Evolutionary conservation across 2,797 vertebrate species (phyloP).

Genomic region (Simalia tracyae): DNA sequence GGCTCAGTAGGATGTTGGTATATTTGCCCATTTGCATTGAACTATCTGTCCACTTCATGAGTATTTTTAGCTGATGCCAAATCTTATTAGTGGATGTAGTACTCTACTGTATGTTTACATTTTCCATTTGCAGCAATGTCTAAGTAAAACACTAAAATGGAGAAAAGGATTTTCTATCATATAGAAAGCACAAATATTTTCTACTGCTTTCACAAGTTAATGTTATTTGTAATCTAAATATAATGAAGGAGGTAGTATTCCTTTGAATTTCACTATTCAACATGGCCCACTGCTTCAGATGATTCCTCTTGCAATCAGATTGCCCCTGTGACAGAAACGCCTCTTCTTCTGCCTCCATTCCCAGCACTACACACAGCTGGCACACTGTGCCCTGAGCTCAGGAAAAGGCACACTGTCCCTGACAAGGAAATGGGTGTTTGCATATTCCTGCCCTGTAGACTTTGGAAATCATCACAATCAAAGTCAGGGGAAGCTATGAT

Average conservation of each 20-base stretch:
- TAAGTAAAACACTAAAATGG: neutral
- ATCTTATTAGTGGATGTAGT: neutral
- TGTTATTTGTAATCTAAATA: neutral
- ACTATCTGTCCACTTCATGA: neutral
- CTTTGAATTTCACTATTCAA: neutral
- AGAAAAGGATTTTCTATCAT: neutral
- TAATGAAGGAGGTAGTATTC: neutral
- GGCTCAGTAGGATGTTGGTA: neutral
- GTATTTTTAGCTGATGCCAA: neutral
- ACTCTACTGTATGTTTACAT: neutral
- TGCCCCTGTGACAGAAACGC: neutral
- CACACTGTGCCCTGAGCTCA: neutral
- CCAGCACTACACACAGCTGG: neutral
- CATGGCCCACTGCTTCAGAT: neutral
- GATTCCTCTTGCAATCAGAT: neutral
- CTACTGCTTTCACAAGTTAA: neutral
- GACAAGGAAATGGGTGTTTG: neutral
- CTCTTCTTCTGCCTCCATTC: neutral
- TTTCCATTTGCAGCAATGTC: neutral
- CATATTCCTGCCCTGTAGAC: neutral
- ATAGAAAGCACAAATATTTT: neutral
- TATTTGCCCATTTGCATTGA: neutral
- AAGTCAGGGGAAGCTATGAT: neutral
- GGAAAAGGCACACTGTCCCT: neutral
- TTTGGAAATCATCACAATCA: neutral